Evolutionary conservation across 2,888 invertebrate species (phyloP), one percentile per base, ranked within the genome.

Genomic region (Temnothorax ravouxi): DNA sequence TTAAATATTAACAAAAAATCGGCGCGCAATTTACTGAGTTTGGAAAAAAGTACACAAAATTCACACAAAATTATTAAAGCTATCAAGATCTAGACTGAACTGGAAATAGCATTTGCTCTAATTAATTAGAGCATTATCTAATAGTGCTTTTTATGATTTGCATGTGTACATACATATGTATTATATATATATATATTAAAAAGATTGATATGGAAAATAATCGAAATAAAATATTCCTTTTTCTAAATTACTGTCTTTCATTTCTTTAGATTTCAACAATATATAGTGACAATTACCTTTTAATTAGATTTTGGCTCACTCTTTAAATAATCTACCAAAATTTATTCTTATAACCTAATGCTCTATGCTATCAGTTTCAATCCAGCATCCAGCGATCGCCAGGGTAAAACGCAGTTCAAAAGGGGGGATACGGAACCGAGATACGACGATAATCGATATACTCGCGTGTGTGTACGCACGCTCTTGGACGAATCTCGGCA

Each of bases 371-470:
- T 4, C 54, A 66, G 13, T 76, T 76, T 76, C 50, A 76, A 67
- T 34, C 15, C 41, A 15, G 9, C 15, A 44, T 66, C 25, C 18
- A 67, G 52, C 29, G 41, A 66, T 66, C 25, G 66, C 15, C 56
- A 79, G 44, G 69, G 41, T 77, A 41, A 66, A 66, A 56, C 8
- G 15, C n/a, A 21, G 54, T 11, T 47, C 62, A 18, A 21, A n/a
- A 41, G 52, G 71, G 56, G 11, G 61, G 38, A 50, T 72, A 75
- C 50, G 62, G 59, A 47, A 21, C 47, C 18, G 29, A 56, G 50
- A 64, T 67, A 67, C 52, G 64, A 59, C 56, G 77, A 83, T 82
- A 75, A 86, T 87, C 87, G 86, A 84, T 88, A 69, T 67, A 56
- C 74, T 64, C 62, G 77, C 13, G 84, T 72, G 77, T 61, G 82